These are phyloP conservation scores for Sinocyclocheilus anophthalmus DNA, from an alignment of 2,113 vertebrate species.

Conservation along the genomic window DNA sequence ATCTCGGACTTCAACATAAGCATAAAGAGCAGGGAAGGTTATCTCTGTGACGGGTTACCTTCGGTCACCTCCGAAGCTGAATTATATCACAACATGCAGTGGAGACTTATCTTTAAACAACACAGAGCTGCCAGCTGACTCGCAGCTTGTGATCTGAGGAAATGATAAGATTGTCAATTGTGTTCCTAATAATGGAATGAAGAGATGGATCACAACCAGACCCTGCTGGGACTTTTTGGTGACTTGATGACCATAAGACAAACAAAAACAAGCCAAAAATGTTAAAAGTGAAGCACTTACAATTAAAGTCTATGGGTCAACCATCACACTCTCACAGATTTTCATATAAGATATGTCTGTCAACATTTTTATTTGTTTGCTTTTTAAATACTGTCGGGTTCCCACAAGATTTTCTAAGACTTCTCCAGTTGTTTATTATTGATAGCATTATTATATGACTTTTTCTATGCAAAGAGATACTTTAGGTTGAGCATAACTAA, in stretches of 20 bases:
- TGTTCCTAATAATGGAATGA: slow-evolving; percentile 10
- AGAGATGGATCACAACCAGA: not conserved
- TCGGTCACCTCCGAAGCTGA: not conserved
- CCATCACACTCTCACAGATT: not conserved
- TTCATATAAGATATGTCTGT: not conserved
- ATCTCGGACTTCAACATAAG: not conserved
- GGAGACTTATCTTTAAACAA: slow-evolving; percentile 35
- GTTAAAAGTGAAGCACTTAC: not conserved
- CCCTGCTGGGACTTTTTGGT: not conserved
- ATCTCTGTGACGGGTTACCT: not conserved
- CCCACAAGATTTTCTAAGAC: not conserved
- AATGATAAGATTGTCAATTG: slow-evolving; percentile 34
- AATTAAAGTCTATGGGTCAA: not conserved
- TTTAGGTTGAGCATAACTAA: not conserved
- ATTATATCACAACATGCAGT: slow-evolving; percentile 24
- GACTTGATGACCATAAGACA: not conserved
- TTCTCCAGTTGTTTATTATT: not conserved
- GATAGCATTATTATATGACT: not conserved
- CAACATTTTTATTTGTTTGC: not conserved
- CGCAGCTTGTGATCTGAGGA: slow-evolving; percentile 15
- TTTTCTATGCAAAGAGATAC: not conserved
- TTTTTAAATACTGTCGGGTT: not conserved
- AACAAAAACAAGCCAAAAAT: not conserved
- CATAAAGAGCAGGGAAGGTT: not conserved
- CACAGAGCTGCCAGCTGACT: slow-evolving; percentile 29